Base-by-base conservation (phyloP, 2,888 invertebrate species). In the Entomobrya multifasciata region DNA sequence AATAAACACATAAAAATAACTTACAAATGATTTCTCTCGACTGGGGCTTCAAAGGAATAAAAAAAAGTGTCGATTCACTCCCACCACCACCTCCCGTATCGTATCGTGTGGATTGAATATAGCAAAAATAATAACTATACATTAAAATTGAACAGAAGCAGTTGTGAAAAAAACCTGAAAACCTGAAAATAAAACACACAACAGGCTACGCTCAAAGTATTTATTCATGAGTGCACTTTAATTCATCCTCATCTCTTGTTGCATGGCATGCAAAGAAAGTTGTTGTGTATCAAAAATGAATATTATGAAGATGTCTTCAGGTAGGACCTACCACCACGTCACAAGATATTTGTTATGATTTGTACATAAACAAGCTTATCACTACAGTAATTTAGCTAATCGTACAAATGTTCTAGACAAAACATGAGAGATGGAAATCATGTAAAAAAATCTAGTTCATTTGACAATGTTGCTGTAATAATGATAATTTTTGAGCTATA, bases 321-420 rank as follows among this genome's bases (percentile, higher is more conserved):
- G n/a, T n/a, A n/a, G 27, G 86, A 86, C 86, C 86, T 62, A 81
- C 86, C 83, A 20, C 83, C 76, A 81, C 86, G 81, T 86, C 86
- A 81, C 76, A 65, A 76, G 78, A 78, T 80, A 67, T 65, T 76
- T 80, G 57, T 65, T 86, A 62, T 74, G 80, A 79, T 86, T 79
- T 76, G 41, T 36, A 36, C 55, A 57, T 44, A 22, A 52, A 27
- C 30, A 57, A n/a, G n/a, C n/a, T n/a, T n/a, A n/a, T n/a, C n/a
- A n/a, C n/a, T n/a, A 36, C 57, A 41, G 36, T 15, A 57, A 8
- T 65, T 36, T 15, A 52, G 20, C 25, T 57, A 41, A 17, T 76
- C 11, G 20, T 80, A 52, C 44, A n/a, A 8, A 6, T 36, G 36
- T 36, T 27, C 8, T 74, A 55, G 70, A 0, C 30, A 74, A 74